These are phyloP conservation scores for Apocrypta bakeri DNA, from an alignment of 1,140 invertebrate species.

Conservation along the genomic window DNA sequence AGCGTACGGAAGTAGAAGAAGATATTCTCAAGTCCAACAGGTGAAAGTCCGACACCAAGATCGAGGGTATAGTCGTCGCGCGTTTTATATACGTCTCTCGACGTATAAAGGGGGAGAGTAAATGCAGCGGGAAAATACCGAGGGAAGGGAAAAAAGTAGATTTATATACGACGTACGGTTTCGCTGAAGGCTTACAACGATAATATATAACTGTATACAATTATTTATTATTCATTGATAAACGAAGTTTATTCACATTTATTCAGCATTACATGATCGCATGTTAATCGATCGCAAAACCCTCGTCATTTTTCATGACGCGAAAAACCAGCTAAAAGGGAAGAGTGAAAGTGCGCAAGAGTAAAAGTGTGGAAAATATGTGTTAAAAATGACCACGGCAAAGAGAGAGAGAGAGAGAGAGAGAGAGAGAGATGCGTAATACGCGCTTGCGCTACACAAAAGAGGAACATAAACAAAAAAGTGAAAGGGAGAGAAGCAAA, in stretches of 20 bases:
- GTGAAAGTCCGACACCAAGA: conserved; percentile 43
- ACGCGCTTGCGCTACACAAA: not conserved
- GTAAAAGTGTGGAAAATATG: conserved; percentile 31
- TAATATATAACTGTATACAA: too few relatives aligned
- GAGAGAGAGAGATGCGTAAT: not conserved
- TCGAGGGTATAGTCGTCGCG: not conserved
- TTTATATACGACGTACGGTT: too few relatives aligned
- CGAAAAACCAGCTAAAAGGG: not conserved
- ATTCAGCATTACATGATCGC: too few relatives aligned
- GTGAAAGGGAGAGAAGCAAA: not conserved
- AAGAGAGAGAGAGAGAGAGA: not conserved
- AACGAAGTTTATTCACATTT: too few relatives aligned
- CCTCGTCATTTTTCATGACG: not conserved
- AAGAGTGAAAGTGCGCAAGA: conserved; percentile 29
- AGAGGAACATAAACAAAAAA: not conserved
- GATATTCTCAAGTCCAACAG: conserved; percentile 45
- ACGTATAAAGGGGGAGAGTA: not conserved
- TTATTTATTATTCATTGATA: too few relatives aligned
- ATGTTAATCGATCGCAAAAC: too few relatives aligned
- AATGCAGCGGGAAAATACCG: too few relatives aligned
- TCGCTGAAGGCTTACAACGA: too few relatives aligned
- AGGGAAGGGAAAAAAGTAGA: too few relatives aligned
- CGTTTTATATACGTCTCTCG: conserved; percentile 5
- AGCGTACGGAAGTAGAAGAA: not conserved
- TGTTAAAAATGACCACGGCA: not conserved